Percentiles rank a stretch among this genome's conserved stretches.
Evolutionary conservation across 1,140 invertebrate species (phyloP).

Genomic region (Ridgeia piscesae): DNA sequence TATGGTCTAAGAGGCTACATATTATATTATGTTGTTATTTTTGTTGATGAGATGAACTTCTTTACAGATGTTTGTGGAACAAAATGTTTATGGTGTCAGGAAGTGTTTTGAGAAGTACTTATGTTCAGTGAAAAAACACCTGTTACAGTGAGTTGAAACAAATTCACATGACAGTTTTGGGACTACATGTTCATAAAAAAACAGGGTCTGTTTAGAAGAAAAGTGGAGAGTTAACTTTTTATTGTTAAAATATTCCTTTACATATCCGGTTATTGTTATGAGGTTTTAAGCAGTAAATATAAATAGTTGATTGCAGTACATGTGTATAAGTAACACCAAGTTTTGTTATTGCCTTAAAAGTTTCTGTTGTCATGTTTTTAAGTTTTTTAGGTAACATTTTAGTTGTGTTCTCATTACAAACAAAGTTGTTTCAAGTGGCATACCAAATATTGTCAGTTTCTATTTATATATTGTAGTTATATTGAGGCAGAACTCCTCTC

Average conservation of each 20-base stretch:
- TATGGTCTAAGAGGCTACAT: neutral
- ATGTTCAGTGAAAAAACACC: neutral
- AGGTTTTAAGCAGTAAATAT: neutral
- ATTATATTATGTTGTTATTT: neutral
- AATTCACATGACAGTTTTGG: neutral
- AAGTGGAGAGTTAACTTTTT: neutral
- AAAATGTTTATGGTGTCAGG: neutral
- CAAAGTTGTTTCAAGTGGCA: too few relatives aligned
- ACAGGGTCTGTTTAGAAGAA: neutral
- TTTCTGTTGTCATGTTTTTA: too few relatives aligned
- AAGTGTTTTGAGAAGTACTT: neutral
- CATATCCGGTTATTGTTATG: neutral
- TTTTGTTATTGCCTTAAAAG: too few relatives aligned
- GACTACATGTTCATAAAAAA: neutral
- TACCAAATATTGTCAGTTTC: too few relatives aligned
- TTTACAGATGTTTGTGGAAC: neutral
- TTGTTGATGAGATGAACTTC: neutral
- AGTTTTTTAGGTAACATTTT: too few relatives aligned
- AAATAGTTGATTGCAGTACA: neutral
- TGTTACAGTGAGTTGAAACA: neutral
- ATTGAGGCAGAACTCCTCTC: neutral
- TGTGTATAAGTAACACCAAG: too few relatives aligned
- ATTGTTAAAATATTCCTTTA: neutral
- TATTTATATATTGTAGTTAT: too few relatives aligned
- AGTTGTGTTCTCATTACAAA: too few relatives aligned